A percentile compares a stretch with the other conserved stretches of the same genome.
phyloP scores from a whole-genome alignment of 2,797 vertebrate species.

The Phaenicophaeus curvirostris region DNA sequence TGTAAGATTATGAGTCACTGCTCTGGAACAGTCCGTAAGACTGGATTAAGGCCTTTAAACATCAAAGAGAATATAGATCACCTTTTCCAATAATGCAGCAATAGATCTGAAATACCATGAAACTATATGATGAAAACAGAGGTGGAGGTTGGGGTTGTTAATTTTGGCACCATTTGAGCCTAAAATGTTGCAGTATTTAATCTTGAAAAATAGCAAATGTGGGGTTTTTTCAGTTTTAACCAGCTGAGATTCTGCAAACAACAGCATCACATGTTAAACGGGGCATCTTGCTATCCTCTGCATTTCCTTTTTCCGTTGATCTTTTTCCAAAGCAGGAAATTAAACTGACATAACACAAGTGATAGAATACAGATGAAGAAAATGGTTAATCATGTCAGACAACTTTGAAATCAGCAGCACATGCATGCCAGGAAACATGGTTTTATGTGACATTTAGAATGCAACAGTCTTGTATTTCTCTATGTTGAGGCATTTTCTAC shows the following conservation, averaged over 20 bases:
- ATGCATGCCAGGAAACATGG: background rate
- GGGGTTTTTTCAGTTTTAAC: background rate
- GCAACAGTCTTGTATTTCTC: background rate
- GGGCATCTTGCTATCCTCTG: background rate
- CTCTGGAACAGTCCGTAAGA: background rate
- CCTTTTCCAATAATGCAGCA: background rate
- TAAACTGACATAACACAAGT: constrained; percentile 26
- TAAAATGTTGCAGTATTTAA: background rate
- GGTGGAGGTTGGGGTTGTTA: background rate
- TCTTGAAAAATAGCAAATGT: background rate
- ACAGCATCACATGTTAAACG: background rate
- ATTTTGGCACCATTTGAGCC: background rate
- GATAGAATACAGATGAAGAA: constrained; percentile 47
- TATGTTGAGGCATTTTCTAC: background rate
- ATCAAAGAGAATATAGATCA: background rate
- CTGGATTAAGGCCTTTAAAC: background rate
- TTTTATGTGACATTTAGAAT: constrained; percentile 10
- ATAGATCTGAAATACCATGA: background rate
- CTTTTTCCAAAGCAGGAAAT: constrained; percentile 52
- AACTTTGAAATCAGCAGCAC: constrained; percentile 25
- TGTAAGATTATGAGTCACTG: background rate
- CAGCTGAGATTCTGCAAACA: background rate
- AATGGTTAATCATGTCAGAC: constrained; percentile 46
- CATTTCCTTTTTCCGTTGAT: constrained; percentile 46
- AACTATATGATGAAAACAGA: background rate